Conservation (phyloP, 2,797 vertebrate species). For the Manis crassicaudata region DNA sequence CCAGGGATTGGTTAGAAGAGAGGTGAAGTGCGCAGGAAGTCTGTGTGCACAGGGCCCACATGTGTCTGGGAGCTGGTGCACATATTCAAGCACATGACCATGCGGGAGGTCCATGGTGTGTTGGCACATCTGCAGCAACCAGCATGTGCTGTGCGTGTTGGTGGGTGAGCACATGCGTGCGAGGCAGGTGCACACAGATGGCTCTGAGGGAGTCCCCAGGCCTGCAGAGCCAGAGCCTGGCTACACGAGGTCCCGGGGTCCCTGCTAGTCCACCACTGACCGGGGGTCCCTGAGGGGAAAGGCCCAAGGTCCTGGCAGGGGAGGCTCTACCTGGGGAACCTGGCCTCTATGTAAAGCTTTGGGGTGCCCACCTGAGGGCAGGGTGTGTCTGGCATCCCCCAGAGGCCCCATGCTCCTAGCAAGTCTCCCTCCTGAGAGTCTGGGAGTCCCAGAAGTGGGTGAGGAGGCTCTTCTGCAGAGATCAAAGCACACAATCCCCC, state of each 20-base stretch:
- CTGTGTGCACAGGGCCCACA: neutral
- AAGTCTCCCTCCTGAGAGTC: neutral
- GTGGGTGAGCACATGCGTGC: accelerated
- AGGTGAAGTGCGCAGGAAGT: neutral
- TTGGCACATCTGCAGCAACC: accelerated
- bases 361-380: neutral
- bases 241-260: too few species aligned
- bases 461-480: neutral
- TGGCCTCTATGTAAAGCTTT: accelerated
- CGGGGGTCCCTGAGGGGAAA: accelerated
- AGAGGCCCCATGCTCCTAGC: accelerated
- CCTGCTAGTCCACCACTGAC: too few species aligned
- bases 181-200: accelerated
- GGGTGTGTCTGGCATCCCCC: too few species aligned
- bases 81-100: accelerated
- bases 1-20: conserved; percentile 48
- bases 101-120: too few species aligned
- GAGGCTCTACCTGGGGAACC: neutral
- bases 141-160: accelerated
- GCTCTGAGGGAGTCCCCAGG: neutral
- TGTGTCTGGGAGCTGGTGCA: neutral
- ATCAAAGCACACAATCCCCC: neutral
- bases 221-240: neutral
- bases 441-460: neutral
- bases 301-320: too few species aligned